phyloP scores from a whole-genome alignment of 92 coral and sea anemone genomes.

The Zoanthus sansibaricus region DNA sequence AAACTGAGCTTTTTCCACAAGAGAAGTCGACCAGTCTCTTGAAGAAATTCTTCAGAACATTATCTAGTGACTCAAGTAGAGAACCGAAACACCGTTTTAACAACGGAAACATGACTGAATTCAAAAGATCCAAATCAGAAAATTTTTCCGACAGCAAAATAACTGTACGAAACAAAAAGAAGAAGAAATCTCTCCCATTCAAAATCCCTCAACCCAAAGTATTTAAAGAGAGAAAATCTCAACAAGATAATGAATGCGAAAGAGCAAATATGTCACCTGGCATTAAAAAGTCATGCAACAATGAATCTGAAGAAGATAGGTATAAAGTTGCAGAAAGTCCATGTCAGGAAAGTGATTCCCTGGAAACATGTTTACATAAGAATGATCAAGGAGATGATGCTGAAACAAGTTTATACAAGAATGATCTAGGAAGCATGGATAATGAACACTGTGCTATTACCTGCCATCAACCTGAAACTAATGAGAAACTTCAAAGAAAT shows the following conservation, averaged over 20 bases:
- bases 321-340: background rate
- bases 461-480: background rate
- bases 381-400: background rate
- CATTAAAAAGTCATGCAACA: background rate
- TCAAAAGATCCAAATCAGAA: constrained; percentile 15
- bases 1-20: background rate
- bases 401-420: background rate
- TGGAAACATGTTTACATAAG: background rate
- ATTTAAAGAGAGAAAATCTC: background rate
- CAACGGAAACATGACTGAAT: background rate
- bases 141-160: background rate
- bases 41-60: constrained; percentile 7
- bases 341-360: background rate
- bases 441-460: background rate
- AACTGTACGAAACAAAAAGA: background rate
- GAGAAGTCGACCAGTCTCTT: constrained; percentile 4
- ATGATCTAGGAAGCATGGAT: background rate
- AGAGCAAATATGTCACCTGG: background rate
- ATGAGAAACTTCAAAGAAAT: background rate
- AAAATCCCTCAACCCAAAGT: constrained; percentile 17
- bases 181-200: constrained; percentile 22
- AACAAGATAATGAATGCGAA: background rate
- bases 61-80: constrained; percentile 22
- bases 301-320: background rate
- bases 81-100: background rate